These are phyloP conservation scores for Ceratosolen fusciceps DNA, from an alignment of 1,140 invertebrate genomes.

Conservation along the genomic window DNA sequence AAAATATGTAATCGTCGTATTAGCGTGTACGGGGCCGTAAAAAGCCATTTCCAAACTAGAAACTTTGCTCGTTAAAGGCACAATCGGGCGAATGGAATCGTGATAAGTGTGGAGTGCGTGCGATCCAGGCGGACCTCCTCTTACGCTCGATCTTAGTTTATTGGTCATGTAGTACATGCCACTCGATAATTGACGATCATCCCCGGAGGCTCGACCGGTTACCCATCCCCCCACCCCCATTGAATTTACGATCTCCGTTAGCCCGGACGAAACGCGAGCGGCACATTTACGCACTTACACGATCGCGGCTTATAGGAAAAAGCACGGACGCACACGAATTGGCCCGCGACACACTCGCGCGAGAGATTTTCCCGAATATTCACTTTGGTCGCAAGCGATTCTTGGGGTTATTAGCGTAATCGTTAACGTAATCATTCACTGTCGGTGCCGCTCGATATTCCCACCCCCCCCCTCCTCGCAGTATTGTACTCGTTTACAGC, in stretches of 20 bases:
- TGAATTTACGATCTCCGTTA: conserved; percentile 39
- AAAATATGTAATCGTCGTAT: not conserved
- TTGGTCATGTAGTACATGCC: conserved; percentile 32
- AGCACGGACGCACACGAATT: not conserved
- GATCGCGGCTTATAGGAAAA: not conserved
- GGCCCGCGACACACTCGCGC: not conserved
- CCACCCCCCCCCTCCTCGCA: no score
- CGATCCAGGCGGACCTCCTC: not conserved
- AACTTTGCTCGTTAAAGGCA: not conserved
- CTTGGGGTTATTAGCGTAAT: no score
- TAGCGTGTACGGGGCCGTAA: not conserved
- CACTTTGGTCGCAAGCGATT: no score
- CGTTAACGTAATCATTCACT: no score
- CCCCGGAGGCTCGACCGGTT: conserved; percentile 6
- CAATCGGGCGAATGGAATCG: not conserved
- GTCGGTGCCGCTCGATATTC: no score
- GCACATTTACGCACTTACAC: not conserved
- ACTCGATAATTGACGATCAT: conserved; percentile 34
- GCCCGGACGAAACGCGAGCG: not conserved
- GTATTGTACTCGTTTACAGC: no score
- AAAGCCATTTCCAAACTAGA: not conserved
- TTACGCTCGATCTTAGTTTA: conserved; percentile 23
- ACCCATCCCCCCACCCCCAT: no score
- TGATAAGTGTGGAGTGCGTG: conserved; percentile 8
- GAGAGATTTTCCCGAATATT: conserved; percentile 3